These are phyloP conservation scores for Meriones psammophilus DNA, from an alignment of 2,797 vertebrate genomes.

Conservation along the genomic window DNA sequence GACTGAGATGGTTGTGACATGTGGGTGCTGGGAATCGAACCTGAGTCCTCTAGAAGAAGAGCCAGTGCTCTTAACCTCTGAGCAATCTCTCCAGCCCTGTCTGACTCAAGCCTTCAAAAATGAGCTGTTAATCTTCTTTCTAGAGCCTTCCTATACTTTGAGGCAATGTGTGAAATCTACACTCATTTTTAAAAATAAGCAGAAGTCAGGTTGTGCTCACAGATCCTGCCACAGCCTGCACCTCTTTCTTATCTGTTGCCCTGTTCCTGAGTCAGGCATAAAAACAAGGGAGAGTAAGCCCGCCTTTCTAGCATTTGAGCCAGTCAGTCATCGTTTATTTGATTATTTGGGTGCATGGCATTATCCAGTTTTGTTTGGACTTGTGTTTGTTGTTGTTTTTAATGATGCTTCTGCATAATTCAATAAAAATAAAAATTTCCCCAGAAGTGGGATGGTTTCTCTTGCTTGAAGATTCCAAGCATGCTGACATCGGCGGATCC, in stretches of 20 bases:
- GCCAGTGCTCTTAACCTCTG: not conserved
- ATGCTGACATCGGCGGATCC: not conserved
- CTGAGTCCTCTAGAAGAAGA: not conserved
- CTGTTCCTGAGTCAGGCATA: not conserved
- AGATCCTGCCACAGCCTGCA: not conserved
- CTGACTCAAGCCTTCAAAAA: not conserved
- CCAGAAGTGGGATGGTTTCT: slow-evolving; percentile 9
- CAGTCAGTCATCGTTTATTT: not conserved
- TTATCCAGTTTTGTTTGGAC: not conserved
- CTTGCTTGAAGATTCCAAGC: not conserved
- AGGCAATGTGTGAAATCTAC: not conserved
- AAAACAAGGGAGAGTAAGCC: not conserved
- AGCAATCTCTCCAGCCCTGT: not conserved
- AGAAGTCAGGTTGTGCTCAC: not conserved
- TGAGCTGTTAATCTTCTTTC: not conserved
- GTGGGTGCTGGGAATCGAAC: not conserved
- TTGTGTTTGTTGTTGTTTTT: not conserved
- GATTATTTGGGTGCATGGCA: not conserved
- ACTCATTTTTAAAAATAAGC: not conserved
- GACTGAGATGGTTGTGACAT: not conserved
- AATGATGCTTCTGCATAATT: not conserved
- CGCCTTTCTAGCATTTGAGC: not conserved
- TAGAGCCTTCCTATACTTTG: not conserved
- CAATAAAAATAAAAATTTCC: not conserved
- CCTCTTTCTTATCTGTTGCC: not conserved